These are phyloP conservation scores for Luperina testacea DNA, from an alignment of 2,888 invertebrate genomes.

Conservation along the genomic window DNA sequence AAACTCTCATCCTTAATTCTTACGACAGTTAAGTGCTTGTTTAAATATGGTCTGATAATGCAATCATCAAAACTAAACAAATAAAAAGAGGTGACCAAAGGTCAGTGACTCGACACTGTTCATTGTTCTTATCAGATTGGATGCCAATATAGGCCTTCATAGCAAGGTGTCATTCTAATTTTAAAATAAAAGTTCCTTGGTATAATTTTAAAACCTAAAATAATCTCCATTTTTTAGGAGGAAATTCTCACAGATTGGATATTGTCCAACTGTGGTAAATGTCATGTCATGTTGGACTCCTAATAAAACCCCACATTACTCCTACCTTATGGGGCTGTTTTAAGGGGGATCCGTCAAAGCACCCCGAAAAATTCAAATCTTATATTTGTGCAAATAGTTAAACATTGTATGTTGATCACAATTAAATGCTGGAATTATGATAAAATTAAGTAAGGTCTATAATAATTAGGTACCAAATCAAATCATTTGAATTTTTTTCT, in stretches of 20 bases:
- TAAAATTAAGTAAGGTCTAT: neutral
- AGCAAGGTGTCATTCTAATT: neutral
- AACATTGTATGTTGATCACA: neutral
- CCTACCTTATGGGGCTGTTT: too few relatives aligned
- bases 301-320: neutral
- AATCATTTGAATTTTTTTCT: neutral
- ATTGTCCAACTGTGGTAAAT: neutral
- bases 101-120: conserved; percentile 44
- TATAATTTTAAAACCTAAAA: neutral
- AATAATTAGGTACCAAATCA: too few relatives aligned
- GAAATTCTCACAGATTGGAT: neutral
- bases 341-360: neutral
- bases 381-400: neutral
- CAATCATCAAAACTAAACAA: conserved; percentile 54
- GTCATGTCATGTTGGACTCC: neutral
- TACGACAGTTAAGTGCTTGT: conserved; percentile 42
- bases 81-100: conserved; percentile 54
- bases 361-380: neutral
- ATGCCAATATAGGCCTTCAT: neutral
- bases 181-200: neutral
- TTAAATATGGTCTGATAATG: conserved; percentile 52
- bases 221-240: neutral
- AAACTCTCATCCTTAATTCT: conserved; percentile 46
- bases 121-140: conserved; percentile 41
- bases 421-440: neutral